Conservation (phyloP, 1,140 invertebrate species). For the Euwallacea similis region DNA sequence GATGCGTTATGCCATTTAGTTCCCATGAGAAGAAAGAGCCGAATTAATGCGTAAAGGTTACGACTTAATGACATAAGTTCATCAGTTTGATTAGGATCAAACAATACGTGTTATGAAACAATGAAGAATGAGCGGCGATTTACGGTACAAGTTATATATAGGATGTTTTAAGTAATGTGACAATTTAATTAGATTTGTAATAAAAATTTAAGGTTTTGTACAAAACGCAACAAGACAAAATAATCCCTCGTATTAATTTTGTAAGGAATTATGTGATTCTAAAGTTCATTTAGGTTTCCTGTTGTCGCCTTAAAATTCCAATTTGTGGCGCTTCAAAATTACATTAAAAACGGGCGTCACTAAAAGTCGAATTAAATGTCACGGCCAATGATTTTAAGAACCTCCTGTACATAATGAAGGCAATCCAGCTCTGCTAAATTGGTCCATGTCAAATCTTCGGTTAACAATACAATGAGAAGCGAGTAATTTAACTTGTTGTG, state of each 20-base stretch:
- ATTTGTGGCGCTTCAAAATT: neutral
- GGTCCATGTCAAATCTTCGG: constrained; percentile 8
- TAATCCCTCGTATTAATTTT: too few species aligned
- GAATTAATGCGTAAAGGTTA: constrained; percentile 9
- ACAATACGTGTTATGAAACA: constrained; percentile 14
- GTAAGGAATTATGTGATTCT: too few species aligned
- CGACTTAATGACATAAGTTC: constrained; percentile 15
- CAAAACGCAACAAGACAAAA: too few species aligned
- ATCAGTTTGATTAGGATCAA: constrained; percentile 13
- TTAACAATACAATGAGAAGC: neutral
- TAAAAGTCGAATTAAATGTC: constrained; percentile 9
- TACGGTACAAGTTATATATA: neutral
- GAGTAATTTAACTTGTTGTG: too few species aligned
- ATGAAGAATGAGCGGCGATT: neutral
- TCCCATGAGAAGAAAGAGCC: neutral
- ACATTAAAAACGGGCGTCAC: constrained; percentile 5
- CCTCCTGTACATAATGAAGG: constrained; percentile 5
- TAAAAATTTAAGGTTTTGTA: too few species aligned
- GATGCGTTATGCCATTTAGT: neutral
- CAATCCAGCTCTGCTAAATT: constrained; percentile 5
- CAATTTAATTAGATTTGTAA: neutral
- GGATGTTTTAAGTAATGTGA: neutral
- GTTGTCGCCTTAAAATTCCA: neutral
- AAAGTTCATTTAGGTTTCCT: neutral
- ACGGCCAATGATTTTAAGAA: constrained; percentile 5